phyloP scores from a whole-genome alignment of 2,888 invertebrate genomes.

The Tachina lurida region DNA sequence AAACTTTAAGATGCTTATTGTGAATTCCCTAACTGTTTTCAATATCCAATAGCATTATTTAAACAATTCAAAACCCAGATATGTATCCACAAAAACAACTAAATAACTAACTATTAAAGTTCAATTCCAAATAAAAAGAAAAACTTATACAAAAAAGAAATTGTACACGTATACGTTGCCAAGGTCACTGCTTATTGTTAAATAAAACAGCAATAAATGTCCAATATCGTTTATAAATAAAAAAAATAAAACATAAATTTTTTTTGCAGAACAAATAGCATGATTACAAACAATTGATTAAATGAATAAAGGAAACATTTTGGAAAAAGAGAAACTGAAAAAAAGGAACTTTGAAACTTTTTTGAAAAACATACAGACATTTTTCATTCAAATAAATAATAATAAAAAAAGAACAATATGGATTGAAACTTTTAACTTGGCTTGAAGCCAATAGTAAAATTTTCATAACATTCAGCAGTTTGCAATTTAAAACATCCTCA shows the following conservation, averaged over 20 bases:
- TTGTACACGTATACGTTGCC: background rate
- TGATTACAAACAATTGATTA: slow-evolving; percentile 23
- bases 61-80: no score
- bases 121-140: no score
- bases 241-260: background rate
- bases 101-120: no score
- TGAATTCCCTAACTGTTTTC: no score
- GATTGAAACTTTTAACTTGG: slow-evolving; percentile 26
- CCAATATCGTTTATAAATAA: background rate
- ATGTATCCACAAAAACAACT: no score
- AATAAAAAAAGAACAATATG: background rate
- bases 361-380: background rate
- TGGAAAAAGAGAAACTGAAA: background rate
- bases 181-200: background rate
- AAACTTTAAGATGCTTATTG: no score
- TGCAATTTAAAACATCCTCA: slow-evolving; percentile 7
- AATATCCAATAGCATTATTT: no score
- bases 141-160: no score
- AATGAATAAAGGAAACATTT: background rate
- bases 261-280: slow-evolving; percentile 7
- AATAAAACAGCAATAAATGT: background rate
- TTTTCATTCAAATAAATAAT: background rate
- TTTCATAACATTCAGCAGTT: slow-evolving; percentile 18
- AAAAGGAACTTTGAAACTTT: slow-evolving; percentile 16
- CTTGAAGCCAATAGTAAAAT: slow-evolving; percentile 33